phyloP scores from a whole-genome alignment of 92 coral and sea anemone species.

The Epizoanthus fatuus region DNA sequence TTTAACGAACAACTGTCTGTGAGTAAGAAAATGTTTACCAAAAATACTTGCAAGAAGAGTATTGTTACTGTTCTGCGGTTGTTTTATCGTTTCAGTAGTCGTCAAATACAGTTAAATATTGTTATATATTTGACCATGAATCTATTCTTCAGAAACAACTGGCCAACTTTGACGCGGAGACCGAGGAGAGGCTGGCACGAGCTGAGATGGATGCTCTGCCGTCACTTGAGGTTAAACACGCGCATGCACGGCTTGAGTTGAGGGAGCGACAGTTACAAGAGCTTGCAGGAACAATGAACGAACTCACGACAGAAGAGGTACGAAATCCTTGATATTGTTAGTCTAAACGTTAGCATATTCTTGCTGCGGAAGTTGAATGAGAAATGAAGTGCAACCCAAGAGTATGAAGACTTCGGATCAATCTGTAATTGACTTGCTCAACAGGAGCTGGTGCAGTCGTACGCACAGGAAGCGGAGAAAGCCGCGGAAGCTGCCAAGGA shows the following conservation, averaged over 20 bases:
- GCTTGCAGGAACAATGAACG: slow-evolving; percentile 98
- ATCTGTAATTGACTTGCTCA: neutral
- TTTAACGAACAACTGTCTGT: neutral
- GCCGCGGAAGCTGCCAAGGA: slow-evolving; percentile 97
- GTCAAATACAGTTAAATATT: neutral
- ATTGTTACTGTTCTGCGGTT: neutral
- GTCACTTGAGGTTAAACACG: slow-evolving; percentile 94
- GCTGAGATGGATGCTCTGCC: slow-evolving; percentile 91
- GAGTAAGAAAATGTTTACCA: no score
- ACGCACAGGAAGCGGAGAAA: slow-evolving; percentile 84
- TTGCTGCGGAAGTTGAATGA: neutral
- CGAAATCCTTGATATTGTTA: neutral
- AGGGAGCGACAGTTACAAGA: slow-evolving; percentile 95
- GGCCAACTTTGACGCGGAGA: slow-evolving; percentile 86
- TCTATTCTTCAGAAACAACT: slow-evolving; percentile 81
- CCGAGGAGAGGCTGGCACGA: slow-evolving; percentile 71
- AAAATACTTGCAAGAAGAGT: neutral
- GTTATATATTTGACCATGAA: neutral
- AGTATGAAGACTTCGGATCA: neutral
- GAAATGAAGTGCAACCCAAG: neutral
- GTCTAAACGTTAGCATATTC: no score
- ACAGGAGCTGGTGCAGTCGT: slow-evolving; percentile 89
- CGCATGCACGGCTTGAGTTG: slow-evolving; percentile 92
- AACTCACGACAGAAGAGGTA: slow-evolving; percentile 96
- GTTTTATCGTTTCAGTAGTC: neutral